phyloP scores from a whole-genome alignment of 2,888 invertebrate species.

The Drosophila ustulata region DNA sequence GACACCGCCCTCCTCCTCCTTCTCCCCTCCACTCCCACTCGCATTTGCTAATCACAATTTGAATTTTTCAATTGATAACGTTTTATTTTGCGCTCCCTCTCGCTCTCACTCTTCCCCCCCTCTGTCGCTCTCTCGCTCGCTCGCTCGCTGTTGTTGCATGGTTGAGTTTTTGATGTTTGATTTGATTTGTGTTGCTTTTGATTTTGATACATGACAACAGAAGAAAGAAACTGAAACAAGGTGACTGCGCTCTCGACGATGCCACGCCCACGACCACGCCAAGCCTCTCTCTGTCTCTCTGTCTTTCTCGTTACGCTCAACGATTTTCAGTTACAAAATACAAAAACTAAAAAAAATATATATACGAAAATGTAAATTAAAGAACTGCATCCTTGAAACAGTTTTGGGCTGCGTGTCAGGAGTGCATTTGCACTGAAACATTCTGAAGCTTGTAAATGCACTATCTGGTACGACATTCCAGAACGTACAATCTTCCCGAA shows the following conservation, averaged over 20 bases:
- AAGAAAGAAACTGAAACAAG: slow-evolving; percentile 10
- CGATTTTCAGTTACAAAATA: slow-evolving; percentile 12
- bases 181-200: slow-evolving; percentile 9
- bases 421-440: slow-evolving; percentile 96
- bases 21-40: neutral
- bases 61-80: slow-evolving; percentile 33
- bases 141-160: slow-evolving; percentile 25
- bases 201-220: slow-evolving; percentile 8
- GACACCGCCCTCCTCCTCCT: neutral
- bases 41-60: slow-evolving; percentile 35
- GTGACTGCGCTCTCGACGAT: slow-evolving; percentile 1
- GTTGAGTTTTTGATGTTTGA: neutral
- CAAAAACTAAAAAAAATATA: neutral
- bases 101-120: neutral
- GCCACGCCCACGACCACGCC: slow-evolving; percentile 37
- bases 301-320: slow-evolving; percentile 2
- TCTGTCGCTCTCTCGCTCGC: neutral
- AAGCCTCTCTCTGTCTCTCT: slow-evolving; percentile 16
- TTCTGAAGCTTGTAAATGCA: slow-evolving; percentile 97
- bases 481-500: slow-evolving; percentile 86
- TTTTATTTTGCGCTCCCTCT: slow-evolving; percentile 8
- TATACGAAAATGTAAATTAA: slow-evolving; percentile 16
- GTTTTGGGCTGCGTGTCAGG: slow-evolving; percentile 98
- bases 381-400: slow-evolving; percentile 72
- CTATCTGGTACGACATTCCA: slow-evolving; percentile 99